phyloP scores from a whole-genome alignment of 2,113 vertebrate species.

The Leucoraja erinaceus region DNA sequence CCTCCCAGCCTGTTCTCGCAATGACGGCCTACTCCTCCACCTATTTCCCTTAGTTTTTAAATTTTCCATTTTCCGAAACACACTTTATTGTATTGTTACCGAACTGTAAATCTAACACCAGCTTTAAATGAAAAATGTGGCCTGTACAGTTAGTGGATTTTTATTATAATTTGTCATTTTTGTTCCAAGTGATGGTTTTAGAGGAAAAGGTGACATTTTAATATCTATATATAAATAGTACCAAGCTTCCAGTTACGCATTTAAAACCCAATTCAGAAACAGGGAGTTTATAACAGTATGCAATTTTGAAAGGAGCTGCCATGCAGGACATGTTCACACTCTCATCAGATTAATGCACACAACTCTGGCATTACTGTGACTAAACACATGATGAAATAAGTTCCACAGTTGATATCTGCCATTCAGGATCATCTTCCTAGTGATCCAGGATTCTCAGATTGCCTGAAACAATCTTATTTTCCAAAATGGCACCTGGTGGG shows the following conservation, averaged over 20 bases:
- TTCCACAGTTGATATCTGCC: background rate
- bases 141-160: no score
- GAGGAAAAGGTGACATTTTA: background rate
- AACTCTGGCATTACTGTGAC: background rate
- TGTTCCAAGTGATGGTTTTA: background rate
- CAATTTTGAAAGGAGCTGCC: background rate
- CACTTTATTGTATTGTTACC: no score
- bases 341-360: background rate
- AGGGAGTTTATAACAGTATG: background rate
- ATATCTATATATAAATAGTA: background rate
- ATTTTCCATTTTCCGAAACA: no score
- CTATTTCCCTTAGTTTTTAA: no score
- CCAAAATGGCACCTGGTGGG: constrained; percentile 85
- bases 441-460: constrained; percentile 97
- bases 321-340: background rate
- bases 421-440: constrained; percentile 53
- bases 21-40: no score
- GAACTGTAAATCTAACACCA: no score
- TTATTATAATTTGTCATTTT: background rate
- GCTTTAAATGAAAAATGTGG: no score
- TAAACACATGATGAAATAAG: background rate
- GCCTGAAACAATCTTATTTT: constrained; percentile 97
- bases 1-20: no score
- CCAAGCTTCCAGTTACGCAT: background rate
- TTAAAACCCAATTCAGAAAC: background rate